Base-by-base conservation (phyloP, 1,140 invertebrate genomes). In the Portunus trituberculatus region DNA sequence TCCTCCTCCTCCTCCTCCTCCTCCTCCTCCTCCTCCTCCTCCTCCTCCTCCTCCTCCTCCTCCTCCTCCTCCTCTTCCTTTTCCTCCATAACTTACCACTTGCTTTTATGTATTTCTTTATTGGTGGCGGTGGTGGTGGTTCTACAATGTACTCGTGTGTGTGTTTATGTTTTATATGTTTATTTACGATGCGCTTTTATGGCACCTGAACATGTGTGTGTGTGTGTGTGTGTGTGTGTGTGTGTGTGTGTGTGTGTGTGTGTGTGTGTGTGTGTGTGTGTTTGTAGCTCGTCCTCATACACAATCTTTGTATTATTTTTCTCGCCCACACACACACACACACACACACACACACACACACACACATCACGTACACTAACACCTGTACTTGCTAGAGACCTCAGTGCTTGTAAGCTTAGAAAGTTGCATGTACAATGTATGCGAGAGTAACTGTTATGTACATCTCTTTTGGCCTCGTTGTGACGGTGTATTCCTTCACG, bases 341-440 rank as follows among this genome's bases (percentile, higher is more conserved):
- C 20, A 76, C 67, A n/a, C 52, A 91, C 28, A 59, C 6, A 91
- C 52, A 91, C 28, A 91, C 29, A 91, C 52, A 91, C 28, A 91
- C 29, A 91, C 52, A 91, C 6, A 91, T 88, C 29, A 91, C 29
- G 52, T 91, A 91, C 29, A 91, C 67, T 2, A 7, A 76, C 25
- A 91, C 29, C 45, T 91, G 52, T 48, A 91, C 52, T 39, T 32
- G 10, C 45, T 14, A 52, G 20, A 91, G 20, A n/a, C 0, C 25
- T 25, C 31, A 16, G 7, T 82, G 82, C 31, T 83, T 93, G 82
- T 82, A 93, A 29, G 32, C 28, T 8, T 93, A 93, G n/a, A 93
- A 8, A 93, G n/a, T 32, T 83, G 82, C 31, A 93, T 82, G 82
- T 82, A 93, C 39, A 45, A 59, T 59, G 52, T 59, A 59, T 59